phyloP scores from a whole-genome alignment of 2,888 invertebrate genomes.

The Poecilus cupreus region DNA sequence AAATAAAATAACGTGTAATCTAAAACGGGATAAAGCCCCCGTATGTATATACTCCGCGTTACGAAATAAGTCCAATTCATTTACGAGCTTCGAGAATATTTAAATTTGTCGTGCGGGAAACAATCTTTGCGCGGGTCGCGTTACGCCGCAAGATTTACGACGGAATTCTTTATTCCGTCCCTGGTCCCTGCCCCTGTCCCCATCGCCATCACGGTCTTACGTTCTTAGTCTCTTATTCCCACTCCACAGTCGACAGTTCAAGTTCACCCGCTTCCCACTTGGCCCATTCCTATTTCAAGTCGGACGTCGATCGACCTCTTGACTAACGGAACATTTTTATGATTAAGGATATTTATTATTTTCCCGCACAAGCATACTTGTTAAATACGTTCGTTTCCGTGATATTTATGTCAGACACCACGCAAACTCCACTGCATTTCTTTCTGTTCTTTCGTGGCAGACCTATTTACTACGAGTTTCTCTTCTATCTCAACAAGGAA shows the following conservation, averaged over 20 bases:
- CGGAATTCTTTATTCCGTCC: constrained; percentile 37
- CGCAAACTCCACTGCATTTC: not conserved
- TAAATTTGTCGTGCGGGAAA: constrained; percentile 57
- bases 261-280: not conserved
- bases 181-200: constrained; percentile 3
- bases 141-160: constrained; percentile 50
- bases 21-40: constrained; percentile 50
- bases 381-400: constrained; percentile 17
- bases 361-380: not conserved
- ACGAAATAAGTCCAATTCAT: constrained; percentile 57
- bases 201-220: not conserved
- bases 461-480: not conserved
- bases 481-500: not conserved
- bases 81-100: constrained; percentile 57
- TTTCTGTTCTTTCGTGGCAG: not conserved
- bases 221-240: constrained; percentile 10
- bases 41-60: constrained; percentile 48
- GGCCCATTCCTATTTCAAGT: not conserved
- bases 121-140: constrained; percentile 48
- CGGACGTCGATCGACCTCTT: not conserved
- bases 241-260: not conserved
- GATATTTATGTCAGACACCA: constrained; percentile 8
- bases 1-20: constrained; percentile 57
- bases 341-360: constrained; percentile 33
- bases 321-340: constrained; percentile 11